A percentile compares a stretch with the other conserved stretches of the same genome.
Conservation (phyloP, 2,888 invertebrate species). For the Dolichomitus sp. region DNA sequence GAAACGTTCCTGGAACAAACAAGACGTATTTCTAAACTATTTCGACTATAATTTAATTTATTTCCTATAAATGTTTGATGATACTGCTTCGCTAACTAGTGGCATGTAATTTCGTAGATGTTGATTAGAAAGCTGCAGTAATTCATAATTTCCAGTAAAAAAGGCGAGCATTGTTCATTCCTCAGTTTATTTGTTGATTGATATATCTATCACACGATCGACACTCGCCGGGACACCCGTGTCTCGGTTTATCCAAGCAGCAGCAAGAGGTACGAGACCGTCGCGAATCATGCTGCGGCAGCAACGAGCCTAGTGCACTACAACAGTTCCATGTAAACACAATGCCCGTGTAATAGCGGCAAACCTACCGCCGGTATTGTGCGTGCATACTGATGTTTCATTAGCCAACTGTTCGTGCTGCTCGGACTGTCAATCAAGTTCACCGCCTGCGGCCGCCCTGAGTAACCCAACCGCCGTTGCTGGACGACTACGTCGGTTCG, state of each 20-base stretch:
- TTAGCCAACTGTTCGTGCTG: constrained; percentile 83
- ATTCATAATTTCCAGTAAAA: constrained; percentile 29
- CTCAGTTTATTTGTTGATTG: constrained; percentile 23
- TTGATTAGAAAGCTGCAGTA: constrained; percentile 19
- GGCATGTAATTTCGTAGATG: constrained; percentile 13
- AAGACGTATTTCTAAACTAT: no score
- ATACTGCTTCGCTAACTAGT: no score
- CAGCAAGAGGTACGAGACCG: constrained; percentile 40
- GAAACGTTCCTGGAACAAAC: no score
- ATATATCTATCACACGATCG: constrained; percentile 37
- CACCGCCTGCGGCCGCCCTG: constrained; percentile 77
- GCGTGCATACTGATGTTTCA: constrained; percentile 84
- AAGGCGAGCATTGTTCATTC: constrained; percentile 8
- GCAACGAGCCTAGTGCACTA: constrained; percentile 16
- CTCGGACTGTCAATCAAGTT: constrained; percentile 83
- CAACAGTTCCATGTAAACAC: constrained; percentile 66
- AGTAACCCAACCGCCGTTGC: constrained; percentile 65
- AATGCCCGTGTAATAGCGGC: constrained; percentile 79
- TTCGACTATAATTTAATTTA: no score
- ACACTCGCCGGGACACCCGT: constrained; percentile 32
- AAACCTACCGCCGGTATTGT: constrained; percentile 74
- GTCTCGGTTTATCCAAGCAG: constrained; percentile 28
- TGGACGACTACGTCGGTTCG: constrained; percentile 67
- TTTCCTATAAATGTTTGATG: no score
- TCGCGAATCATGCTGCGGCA: constrained; percentile 36